Conservation (phyloP, 2,888 invertebrate species). For the Cordylochernes scorpioides region DNA sequence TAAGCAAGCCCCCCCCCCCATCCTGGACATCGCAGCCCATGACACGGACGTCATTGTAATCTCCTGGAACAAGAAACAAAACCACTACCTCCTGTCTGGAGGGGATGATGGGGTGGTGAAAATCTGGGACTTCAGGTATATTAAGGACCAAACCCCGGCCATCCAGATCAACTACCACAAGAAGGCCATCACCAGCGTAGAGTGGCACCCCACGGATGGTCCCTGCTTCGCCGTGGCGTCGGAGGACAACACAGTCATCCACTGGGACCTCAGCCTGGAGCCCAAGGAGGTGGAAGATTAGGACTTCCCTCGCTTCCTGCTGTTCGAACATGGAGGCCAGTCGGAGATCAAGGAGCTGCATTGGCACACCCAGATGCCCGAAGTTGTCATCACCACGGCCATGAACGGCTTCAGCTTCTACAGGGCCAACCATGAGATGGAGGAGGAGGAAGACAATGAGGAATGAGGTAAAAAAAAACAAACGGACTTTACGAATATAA, state of each 20-base stretch:
- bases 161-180: too few relatives aligned
- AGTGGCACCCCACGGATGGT: conserved; percentile 82
- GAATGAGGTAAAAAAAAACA: too few relatives aligned
- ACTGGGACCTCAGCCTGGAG: conserved; percentile 89
- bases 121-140: conserved; percentile 80
- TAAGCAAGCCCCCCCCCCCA: too few relatives aligned
- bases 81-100: too few relatives aligned
- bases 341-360: conserved; percentile 91
- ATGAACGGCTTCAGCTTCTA: conserved; percentile 88
- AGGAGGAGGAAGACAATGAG: too few relatives aligned
- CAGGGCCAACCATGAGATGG: too few relatives aligned
- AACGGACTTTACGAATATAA: too few relatives aligned
- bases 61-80: conserved; percentile 72
- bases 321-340: conserved; percentile 94
- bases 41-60: conserved; percentile 84
- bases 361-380: conserved; percentile 89
- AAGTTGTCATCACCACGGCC: conserved; percentile 74
- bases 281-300: conserved; percentile 34
- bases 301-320: conserved; percentile 59
- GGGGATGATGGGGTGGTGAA: conserved; percentile 85
- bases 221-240: conserved; percentile 79
- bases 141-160: too few relatives aligned
- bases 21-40: too few relatives aligned
- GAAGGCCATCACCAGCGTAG: conserved; percentile 80
- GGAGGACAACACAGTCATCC: conserved; percentile 75